phyloP scores from a whole-genome alignment of 2,888 invertebrate genomes.

The Apantesis nais region DNA sequence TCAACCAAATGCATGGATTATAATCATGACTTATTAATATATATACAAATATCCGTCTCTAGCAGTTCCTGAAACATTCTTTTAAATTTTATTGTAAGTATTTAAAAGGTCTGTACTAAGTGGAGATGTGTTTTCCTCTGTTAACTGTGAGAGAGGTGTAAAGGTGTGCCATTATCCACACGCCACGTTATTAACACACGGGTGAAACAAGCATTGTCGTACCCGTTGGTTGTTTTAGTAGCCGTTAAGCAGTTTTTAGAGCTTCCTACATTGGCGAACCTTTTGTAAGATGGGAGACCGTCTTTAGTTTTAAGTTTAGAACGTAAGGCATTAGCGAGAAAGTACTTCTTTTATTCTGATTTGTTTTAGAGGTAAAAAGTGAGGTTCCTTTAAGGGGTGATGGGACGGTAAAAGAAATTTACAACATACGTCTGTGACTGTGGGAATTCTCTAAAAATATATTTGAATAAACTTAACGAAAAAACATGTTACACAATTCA shows the following conservation, averaged over 20 bases:
- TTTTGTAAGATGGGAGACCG: constrained; percentile 24
- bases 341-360: constrained; percentile 16
- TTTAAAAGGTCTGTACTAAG: constrained; percentile 29
- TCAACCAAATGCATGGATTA: not conserved
- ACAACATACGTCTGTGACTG: too few relatives aligned
- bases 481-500: too few relatives aligned
- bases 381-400: not conserved
- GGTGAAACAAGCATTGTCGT: constrained; percentile 42
- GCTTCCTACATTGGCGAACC: constrained; percentile 25
- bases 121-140: constrained; percentile 35
- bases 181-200: constrained; percentile 41
- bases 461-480: too few relatives aligned
- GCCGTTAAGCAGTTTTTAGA: constrained; percentile 48
- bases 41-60: not conserved
- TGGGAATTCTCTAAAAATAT: too few relatives aligned
- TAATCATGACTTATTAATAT: not conserved
- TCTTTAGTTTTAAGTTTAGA: constrained; percentile 30
- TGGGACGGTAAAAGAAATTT: not conserved
- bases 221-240: constrained; percentile 44
- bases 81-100: constrained; percentile 2
- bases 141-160: constrained; percentile 47
- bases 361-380: constrained; percentile 6
- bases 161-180: constrained; percentile 45
- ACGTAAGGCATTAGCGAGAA: constrained; percentile 22
- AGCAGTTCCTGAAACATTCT: not conserved